Conservation (phyloP, 1,140 invertebrate species). For the Pseudomyrmex sp. region DNA sequence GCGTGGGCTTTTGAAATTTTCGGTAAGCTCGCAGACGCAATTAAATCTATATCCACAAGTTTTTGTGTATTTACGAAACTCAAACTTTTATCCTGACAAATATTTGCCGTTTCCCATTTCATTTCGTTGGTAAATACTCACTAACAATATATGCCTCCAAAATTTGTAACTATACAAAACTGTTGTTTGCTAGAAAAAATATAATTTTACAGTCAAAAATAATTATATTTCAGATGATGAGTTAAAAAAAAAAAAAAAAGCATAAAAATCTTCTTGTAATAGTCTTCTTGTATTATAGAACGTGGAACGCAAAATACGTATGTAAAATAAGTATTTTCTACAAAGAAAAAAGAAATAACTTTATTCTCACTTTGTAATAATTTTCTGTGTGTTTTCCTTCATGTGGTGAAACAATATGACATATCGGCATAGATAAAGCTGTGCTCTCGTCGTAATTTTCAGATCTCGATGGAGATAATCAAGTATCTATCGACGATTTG, state of each 20-base stretch:
- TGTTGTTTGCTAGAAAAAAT: neutral
- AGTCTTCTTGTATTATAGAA: too few relatives aligned
- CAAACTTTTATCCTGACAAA: conserved; percentile 38
- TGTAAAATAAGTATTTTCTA: too few relatives aligned
- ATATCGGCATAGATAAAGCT: too few relatives aligned
- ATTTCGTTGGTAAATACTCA: conserved; percentile 7
- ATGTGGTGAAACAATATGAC: too few relatives aligned
- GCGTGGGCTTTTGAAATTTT: conserved; percentile 92
- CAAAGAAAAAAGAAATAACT: too few relatives aligned
- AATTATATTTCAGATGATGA: too few relatives aligned
- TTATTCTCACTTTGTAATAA: too few relatives aligned
- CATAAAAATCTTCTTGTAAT: too few relatives aligned
- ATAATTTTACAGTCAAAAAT: neutral
- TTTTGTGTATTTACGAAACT: conserved; percentile 8
- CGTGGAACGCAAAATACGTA: too few relatives aligned
- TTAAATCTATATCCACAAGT: conserved; percentile 30
- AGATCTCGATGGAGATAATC: conserved; percentile 88
- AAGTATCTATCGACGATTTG: conserved; percentile 86
- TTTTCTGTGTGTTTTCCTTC: too few relatives aligned
- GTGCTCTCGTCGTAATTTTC: conserved; percentile 71
- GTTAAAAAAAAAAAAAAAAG: too few relatives aligned
- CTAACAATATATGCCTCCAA: conserved; percentile 1
- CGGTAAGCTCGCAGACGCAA: conserved; percentile 84
- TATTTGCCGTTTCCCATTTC: conserved; percentile 20
- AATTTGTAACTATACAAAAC: conserved; percentile 32